Percentiles rank a stretch among this genome's conserved stretches.
Evolutionary conservation across 2,888 invertebrate genomes (phyloP).

Genomic region (Tuberolachnus salignus): DNA sequence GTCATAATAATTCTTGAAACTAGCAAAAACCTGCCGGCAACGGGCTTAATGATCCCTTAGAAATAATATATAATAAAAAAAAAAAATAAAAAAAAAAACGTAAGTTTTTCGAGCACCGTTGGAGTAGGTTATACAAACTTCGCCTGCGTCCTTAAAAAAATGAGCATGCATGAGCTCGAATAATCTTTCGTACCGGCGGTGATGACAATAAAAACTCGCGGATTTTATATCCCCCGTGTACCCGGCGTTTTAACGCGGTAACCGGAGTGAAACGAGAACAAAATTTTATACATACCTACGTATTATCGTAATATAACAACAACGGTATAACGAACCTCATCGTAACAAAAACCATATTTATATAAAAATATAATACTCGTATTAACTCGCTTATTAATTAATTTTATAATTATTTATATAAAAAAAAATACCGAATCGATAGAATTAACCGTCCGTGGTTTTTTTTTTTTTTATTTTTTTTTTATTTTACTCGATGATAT

Average conservation of each 20-base stretch:
- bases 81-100: conserved; percentile 14
- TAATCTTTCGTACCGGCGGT: background rate
- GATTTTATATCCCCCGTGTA: background rate
- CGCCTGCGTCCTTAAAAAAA: conserved; percentile 25
- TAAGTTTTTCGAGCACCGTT: conserved; percentile 43
- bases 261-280: background rate
- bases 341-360: too few species aligned
- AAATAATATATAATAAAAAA: conserved; percentile 35
- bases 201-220: conserved; percentile 23
- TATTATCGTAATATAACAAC: background rate
- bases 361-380: too few species aligned
- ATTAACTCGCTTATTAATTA: too few species aligned
- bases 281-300: background rate
- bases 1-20: conserved; percentile 18
- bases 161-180: background rate
- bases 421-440: too few species aligned
- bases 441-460: too few species aligned
- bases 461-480: background rate
- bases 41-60: conserved; percentile 46
- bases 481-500: too few species aligned
- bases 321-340: background rate
- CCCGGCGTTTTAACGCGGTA: background rate
- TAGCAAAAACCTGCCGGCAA: conserved; percentile 23
- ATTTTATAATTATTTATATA: too few species aligned
- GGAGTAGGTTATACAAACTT: conserved; percentile 33